These are phyloP conservation scores for Megalopta genalis DNA, from an alignment of 1,140 invertebrate species.

Conservation along the genomic window DNA sequence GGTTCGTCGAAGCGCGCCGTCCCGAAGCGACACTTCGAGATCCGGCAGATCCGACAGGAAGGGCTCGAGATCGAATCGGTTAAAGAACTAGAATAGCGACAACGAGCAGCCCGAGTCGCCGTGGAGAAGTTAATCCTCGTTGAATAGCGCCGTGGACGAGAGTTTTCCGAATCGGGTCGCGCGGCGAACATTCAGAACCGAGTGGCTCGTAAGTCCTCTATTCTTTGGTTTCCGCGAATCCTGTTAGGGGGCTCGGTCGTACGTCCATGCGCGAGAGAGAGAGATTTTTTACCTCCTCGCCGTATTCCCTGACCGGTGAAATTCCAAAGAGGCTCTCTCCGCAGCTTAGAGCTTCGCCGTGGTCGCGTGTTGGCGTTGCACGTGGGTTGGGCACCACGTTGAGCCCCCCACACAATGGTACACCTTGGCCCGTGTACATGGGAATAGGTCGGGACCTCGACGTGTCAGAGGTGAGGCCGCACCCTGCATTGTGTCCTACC, in stretches of 20 bases:
- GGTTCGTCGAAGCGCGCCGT: not conserved
- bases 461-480: slow-evolving; percentile 78
- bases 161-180: not conserved
- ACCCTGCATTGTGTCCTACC: slow-evolving; percentile 78
- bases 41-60: too few relatives aligned
- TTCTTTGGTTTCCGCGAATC: slow-evolving; percentile 28
- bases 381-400: slow-evolving; percentile 68
- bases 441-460: slow-evolving; percentile 73
- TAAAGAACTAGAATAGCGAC: not conserved
- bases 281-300: slow-evolving; percentile 13
- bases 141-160: not conserved
- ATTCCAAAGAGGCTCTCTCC: slow-evolving; percentile 65
- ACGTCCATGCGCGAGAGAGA: not conserved
- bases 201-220: not conserved
- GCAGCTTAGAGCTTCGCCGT: slow-evolving; percentile 52
- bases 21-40: not conserved
- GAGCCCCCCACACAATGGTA: slow-evolving; percentile 60
- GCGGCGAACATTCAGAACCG: not conserved
- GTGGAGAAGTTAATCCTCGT: not conserved
- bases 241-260: not conserved
- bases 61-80: not conserved
- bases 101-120: not conserved
- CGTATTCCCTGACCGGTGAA: slow-evolving; percentile 67
- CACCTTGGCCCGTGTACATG: slow-evolving; percentile 60
- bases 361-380: slow-evolving; percentile 70